Conservation (phyloP, 2,888 invertebrate genomes). For the Amphipyra tragopoginis region DNA sequence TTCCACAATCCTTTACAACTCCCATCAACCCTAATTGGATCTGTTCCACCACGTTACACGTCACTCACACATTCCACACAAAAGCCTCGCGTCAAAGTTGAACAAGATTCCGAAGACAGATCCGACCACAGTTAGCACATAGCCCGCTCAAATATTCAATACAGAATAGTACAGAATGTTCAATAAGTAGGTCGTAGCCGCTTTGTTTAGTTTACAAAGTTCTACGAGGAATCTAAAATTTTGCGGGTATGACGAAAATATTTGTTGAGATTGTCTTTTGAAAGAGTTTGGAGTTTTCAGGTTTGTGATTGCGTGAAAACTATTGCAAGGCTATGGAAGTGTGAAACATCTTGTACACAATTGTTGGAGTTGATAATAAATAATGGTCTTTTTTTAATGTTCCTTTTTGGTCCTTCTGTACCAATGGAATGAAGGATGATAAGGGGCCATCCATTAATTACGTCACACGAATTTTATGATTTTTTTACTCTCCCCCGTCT, state of each 20-base stretch:
- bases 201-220: constrained; percentile 57
- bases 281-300: constrained; percentile 6
- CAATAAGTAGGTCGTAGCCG: constrained; percentile 53
- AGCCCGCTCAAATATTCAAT: constrained; percentile 55
- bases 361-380: neutral
- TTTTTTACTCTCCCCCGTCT: no score
- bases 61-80: constrained; percentile 38
- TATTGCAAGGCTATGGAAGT: neutral
- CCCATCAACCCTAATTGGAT: constrained; percentile 30
- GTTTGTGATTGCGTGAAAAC: constrained; percentile 12
- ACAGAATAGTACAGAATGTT: constrained; percentile 51
- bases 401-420: constrained; percentile 1
- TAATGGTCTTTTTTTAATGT: neutral
- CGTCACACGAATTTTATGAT: no score
- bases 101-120: constrained; percentile 46
- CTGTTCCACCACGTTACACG: constrained; percentile 18
- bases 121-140: constrained; percentile 33
- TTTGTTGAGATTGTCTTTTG: constrained; percentile 35
- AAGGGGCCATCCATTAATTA: no score
- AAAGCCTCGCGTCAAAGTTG: constrained; percentile 44
- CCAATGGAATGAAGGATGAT: neutral
- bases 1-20: constrained; percentile 11
- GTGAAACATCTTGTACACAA: no score
- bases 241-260: constrained; percentile 39
- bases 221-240: constrained; percentile 43